Conservation (phyloP, 2,113 vertebrate genomes). For the Cynopterus brachyotis region DNA sequence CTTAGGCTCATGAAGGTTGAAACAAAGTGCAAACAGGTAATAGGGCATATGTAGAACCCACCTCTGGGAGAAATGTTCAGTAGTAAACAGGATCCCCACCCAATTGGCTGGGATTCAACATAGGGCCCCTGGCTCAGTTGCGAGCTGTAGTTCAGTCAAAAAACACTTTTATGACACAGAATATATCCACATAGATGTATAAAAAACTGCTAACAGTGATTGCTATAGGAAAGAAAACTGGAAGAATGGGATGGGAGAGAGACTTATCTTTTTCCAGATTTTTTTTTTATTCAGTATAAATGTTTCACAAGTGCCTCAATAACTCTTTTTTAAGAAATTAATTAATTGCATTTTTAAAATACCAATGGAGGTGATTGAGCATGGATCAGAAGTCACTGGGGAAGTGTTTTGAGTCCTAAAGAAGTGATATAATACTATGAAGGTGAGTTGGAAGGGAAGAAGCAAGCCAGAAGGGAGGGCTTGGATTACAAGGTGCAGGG, state of each 20-base stretch:
- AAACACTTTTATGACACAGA: not conserved
- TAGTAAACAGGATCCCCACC: not conserved
- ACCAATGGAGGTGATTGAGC: not conserved
- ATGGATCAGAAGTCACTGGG: not conserved
- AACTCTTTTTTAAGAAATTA: not conserved
- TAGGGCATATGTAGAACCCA: not conserved
- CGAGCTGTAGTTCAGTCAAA: not conserved
- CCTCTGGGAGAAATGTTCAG: not conserved
- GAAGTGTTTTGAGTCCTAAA: not conserved
- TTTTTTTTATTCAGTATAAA: not conserved
- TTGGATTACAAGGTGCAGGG: not conserved
- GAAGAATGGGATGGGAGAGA: not conserved
- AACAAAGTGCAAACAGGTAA: not conserved
- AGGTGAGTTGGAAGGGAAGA: not conserved
- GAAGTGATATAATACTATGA: not conserved
- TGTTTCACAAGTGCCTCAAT: not conserved
- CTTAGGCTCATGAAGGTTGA: not conserved
- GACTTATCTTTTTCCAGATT: not conserved
- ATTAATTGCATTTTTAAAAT: not conserved
- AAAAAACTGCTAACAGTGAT: not conserved
- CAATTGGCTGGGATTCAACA: not conserved
- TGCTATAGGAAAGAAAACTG: not conserved
- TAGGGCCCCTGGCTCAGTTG: accelerated
- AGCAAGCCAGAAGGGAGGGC: not conserved
- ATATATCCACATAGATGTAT: not conserved